Base-by-base conservation (phyloP, 2,888 invertebrate genomes). In the Tetrapedia diversipes region DNA sequence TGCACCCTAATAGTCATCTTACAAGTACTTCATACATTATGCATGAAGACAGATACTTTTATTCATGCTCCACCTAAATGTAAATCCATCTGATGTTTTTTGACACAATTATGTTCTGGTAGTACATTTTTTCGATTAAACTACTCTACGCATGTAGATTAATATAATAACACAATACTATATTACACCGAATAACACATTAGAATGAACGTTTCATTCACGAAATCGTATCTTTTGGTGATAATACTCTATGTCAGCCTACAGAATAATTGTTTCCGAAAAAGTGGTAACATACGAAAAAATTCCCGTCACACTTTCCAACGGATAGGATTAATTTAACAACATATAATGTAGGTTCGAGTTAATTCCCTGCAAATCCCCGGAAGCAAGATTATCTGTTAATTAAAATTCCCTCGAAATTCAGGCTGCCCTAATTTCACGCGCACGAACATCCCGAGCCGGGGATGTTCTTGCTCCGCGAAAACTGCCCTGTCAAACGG, bases 401-500 rank as follows among this genome's bases (percentile, higher is more conserved):
- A 70, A 64, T 67, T 54, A 75, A 76, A 71, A 76, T 76, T 67
- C 76, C 10, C 54, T 54, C n/a, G 53, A 49, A 57, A 53, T 60
- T 45, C 39, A 3, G 19, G 4, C 11, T 14, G 37, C 4, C 29
- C 59, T 67, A 49, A 73, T 78, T 68, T 57, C 43, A n/a, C 51
- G 39, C 34, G 43, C 47, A 11, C 16, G 22, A 32, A 24, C 16
- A 4, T 34, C 24, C 16, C n/a, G n/a, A n/a, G n/a, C 11, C 22
- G 11, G n/a, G 4, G 27, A 56, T 49, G 51, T 66, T 57, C 61
- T 27, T 43, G 34, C 32, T 8, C 19, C 16, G 32, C 22, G 65
- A 56, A 79, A 71, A 75, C 59, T 41, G 51, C 24, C 51, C 56
- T 53, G 72, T 80, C 79, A 56, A n/a, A n/a, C n/a, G n/a, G n/a